phyloP scores from a whole-genome alignment of 1,140 invertebrate genomes.

The Heliconius eleuchia region DNA sequence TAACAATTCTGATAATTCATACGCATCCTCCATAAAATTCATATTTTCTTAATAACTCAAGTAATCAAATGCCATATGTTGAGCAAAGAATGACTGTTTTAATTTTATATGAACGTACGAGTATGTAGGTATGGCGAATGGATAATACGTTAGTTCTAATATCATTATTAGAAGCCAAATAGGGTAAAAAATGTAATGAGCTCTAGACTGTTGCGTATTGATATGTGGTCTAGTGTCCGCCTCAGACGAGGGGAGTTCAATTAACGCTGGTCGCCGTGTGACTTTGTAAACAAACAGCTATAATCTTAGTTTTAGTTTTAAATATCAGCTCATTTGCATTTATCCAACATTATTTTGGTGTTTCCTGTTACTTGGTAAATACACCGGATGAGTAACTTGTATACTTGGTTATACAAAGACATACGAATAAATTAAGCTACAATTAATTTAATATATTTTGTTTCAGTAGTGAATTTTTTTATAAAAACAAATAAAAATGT shows the following conservation, averaged over 20 bases:
- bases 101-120: not conserved
- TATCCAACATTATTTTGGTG: constrained; percentile 17
- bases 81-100: not conserved
- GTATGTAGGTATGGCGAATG: constrained; percentile 1
- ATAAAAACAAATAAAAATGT: not conserved
- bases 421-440: too few species aligned
- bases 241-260: constrained; percentile 25
- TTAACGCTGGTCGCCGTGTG: constrained; percentile 26
- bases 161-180: constrained; percentile 39
- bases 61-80: not conserved
- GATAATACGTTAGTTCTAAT: not conserved
- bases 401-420: not conserved
- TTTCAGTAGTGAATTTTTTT: too few species aligned
- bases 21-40: constrained; percentile 19
- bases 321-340: constrained; percentile 19
- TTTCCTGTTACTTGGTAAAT: constrained; percentile 13
- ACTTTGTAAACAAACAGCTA: constrained; percentile 7
- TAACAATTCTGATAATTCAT: constrained; percentile 21
- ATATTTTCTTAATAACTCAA: constrained; percentile 21
- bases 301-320: constrained; percentile 22
- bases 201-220: constrained; percentile 11
- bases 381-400: not conserved
- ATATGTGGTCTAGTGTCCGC: constrained; percentile 32
- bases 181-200: constrained; percentile 45
- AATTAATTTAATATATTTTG: not conserved